phyloP scores from a whole-genome alignment of 30 jellyfish, hydroid and myxozoan genomes.

The Cassiopea andromeda region DNA sequence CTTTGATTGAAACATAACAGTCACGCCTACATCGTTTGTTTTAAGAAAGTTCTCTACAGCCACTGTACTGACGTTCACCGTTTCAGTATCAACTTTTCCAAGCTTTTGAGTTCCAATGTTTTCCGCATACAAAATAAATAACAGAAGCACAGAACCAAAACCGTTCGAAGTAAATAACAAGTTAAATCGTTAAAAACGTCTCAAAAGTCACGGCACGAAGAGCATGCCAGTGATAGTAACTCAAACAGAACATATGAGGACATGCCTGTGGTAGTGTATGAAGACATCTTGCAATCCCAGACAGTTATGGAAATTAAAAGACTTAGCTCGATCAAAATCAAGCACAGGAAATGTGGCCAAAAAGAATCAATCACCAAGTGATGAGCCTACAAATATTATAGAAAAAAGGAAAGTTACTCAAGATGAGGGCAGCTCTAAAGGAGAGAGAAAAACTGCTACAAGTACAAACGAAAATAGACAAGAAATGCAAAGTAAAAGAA shows the following conservation, averaged over 20 bases:
- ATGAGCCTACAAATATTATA: background rate
- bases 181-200: too few relatives aligned
- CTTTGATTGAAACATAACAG: too few relatives aligned
- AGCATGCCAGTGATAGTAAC: background rate
- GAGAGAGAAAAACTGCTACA: background rate
- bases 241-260: background rate
- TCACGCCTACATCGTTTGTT: too few relatives aligned
- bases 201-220: background rate
- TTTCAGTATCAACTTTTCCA: too few relatives aligned
- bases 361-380: background rate
- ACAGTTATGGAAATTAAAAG: background rate
- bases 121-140: too few relatives aligned
- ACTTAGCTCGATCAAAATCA: background rate
- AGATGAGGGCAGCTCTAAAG: background rate
- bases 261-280: background rate
- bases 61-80: too few relatives aligned
- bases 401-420: background rate
- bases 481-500: background rate
- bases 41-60: too few relatives aligned
- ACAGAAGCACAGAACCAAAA: too few relatives aligned
- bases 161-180: too few relatives aligned
- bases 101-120: too few relatives aligned
- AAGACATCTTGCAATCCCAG: background rate
- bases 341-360: background rate
- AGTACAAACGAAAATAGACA: background rate